Percentiles rank a stretch among this genome's conserved stretches.
Conservation (phyloP, 1,140 invertebrate genomes). For the Tetragnatha versicolor region DNA sequence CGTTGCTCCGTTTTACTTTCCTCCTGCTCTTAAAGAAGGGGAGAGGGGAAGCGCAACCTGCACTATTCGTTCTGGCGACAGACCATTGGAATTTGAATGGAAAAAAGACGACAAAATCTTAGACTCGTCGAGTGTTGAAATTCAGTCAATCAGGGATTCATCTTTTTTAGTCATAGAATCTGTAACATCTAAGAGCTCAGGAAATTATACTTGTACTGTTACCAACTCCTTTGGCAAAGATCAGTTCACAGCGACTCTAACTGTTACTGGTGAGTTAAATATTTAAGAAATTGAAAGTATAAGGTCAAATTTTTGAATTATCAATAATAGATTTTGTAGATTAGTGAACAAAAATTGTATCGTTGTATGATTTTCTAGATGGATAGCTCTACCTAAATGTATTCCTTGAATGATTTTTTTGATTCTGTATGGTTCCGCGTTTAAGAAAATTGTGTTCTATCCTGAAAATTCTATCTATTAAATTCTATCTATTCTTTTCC, state of each 20-base stretch:
- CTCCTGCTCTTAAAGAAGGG: slow-evolving; percentile 12
- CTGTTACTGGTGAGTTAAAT: slow-evolving; percentile 73
- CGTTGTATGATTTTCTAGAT: no score
- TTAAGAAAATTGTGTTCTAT: no score
- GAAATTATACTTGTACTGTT: slow-evolving; percentile 67
- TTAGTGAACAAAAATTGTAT: no score
- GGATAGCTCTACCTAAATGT: no score
- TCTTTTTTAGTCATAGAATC: slow-evolving; percentile 37
- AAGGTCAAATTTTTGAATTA: no score
- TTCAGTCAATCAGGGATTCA: slow-evolving; percentile 13
- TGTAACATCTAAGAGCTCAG: slow-evolving; percentile 39
- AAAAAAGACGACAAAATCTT: slow-evolving; percentile 7
- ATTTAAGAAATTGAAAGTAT: no score
- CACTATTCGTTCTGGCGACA: slow-evolving; percentile 27
- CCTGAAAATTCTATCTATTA: no score
- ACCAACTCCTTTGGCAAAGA: slow-evolving; percentile 73
- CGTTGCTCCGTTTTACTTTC: slow-evolving; percentile 32
- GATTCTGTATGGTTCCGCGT: no score
- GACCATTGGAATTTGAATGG: slow-evolving; percentile 39
- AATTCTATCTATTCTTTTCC: no score
- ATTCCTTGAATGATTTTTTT: no score
- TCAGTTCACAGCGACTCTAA: slow-evolving; percentile 71
- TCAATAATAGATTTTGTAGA: no score
- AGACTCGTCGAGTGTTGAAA: slow-evolving; percentile 3
- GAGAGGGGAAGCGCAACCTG: slow-evolving; percentile 34